phyloP scores from a whole-genome alignment of 2,888 invertebrate species.

The Mylabris sibirica region DNA sequence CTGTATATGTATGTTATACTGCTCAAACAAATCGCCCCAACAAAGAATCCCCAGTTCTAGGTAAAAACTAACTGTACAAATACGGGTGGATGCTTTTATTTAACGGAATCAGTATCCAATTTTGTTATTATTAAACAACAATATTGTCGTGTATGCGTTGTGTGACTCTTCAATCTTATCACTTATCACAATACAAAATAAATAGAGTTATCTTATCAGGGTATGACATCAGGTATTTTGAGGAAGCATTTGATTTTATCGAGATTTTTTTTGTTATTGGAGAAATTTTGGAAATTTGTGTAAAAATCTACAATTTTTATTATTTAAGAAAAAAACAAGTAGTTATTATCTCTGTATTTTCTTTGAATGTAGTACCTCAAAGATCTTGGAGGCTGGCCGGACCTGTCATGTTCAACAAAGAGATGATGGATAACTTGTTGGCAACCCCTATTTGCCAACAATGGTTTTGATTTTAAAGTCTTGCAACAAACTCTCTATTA shows the following conservation, averaged over 20 bases:
- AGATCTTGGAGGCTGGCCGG: background rate
- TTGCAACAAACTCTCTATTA: background rate
- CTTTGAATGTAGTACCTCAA: background rate
- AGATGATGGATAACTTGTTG: constrained; percentile 11
- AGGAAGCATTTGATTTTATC: background rate
- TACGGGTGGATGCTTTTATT: background rate
- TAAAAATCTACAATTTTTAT: background rate
- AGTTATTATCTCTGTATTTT: background rate
- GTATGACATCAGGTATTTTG: background rate
- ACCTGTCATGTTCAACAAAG: constrained; percentile 6
- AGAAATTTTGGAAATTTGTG: background rate
- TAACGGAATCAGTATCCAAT: background rate
- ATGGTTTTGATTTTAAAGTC: background rate
- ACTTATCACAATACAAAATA: background rate
- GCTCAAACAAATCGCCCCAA: constrained; percentile 55
- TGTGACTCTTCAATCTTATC: background rate
- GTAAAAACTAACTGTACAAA: constrained; percentile 24
- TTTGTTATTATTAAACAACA: too few relatives aligned
- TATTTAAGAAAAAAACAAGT: background rate
- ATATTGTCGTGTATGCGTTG: background rate
- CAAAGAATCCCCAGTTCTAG: constrained; percentile 42
- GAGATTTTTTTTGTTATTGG: background rate
- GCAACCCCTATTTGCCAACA: constrained; percentile 5
- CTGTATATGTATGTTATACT: constrained; percentile 54
- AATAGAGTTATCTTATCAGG: background rate